phyloP scores from a whole-genome alignment of 2,888 invertebrate genomes.

The Coecobrya sp. region DNA sequence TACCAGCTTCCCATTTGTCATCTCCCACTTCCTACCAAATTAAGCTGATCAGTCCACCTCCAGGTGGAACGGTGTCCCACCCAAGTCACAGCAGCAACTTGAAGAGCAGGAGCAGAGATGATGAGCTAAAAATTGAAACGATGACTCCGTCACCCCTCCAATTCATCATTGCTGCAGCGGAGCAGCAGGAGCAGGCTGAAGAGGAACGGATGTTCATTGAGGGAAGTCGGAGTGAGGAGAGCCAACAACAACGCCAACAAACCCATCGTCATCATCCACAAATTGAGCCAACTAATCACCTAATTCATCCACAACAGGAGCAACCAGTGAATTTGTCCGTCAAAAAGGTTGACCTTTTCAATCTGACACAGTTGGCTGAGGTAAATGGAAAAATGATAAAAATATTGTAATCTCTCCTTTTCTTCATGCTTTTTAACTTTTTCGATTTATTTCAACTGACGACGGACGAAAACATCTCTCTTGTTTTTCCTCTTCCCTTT shows the following conservation, averaged over 20 bases:
- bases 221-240: constrained; percentile 79
- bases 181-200: constrained; percentile 69
- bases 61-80: constrained; percentile 71
- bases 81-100: neutral
- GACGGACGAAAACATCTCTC: neutral
- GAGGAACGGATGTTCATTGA: constrained; percentile 71
- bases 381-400: constrained; percentile 76
- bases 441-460: constrained; percentile 23
- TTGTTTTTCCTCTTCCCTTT: constrained; percentile 33
- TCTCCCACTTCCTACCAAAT: constrained; percentile 64
- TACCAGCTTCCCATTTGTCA: constrained; percentile 6
- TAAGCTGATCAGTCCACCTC: constrained; percentile 77
- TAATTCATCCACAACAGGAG: constrained; percentile 68
- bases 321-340: constrained; percentile 85
- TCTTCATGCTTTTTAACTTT: constrained; percentile 70
- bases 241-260: constrained; percentile 49
- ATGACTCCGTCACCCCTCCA: constrained; percentile 73
- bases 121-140: constrained; percentile 47
- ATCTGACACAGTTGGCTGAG: constrained; percentile 92
- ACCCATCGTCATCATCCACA: constrained; percentile 12
- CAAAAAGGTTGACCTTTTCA: constrained; percentile 90
- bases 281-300: constrained; percentile 66
- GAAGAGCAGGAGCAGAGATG: neutral
- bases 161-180: constrained; percentile 78
- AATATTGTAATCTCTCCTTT: constrained; percentile 23